Evolutionary conservation across 2,797 vertebrate species (phyloP), one percentile per base, ranked within the genome.

Genomic region (Poliocrania exsul): DNA sequence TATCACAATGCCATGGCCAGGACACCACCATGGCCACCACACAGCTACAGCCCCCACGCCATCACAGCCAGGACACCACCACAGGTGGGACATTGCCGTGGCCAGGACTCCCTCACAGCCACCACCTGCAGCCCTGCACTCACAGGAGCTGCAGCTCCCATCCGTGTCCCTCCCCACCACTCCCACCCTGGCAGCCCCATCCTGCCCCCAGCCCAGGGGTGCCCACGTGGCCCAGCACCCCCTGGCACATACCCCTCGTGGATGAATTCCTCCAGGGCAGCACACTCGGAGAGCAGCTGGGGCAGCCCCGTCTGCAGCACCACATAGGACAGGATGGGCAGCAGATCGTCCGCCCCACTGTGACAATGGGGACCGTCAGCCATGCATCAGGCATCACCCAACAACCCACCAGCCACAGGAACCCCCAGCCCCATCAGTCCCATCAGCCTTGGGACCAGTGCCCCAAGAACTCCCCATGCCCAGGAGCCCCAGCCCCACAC

Each of bases 251-350:
- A 99, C 99, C 99, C 99, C 94, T 99, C 99, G 0, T 99, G 99
- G 97, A 99, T 99, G 97, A 99, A 99, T 95, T 99, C 99, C 96
- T 99, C 99, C 97, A 99, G 86, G 5, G 99, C 99, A 0, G 99
- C 98, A 1, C 99, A 99, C 95, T 99, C 99, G 0, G 99, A 99
- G 29, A 99, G 97, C 92, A 99, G 98, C 97, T 99, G 99, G 28
- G 99, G 99, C 95, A 98, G 97, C 91, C 98, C 98, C 12, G 98
- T 99, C 46, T 97, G 98, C 93, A 99, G 97, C 33, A 98, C 99
- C 96, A 99, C 99, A 2, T 98, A 99, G 14, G 99, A 98, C 96
- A 99, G 97, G 97, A 99, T 99, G 91, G 99, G 99, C 88, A 99
- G 88, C 91, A 99, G 97, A 96, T 99, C 99, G 0, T 99, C 99